Percentiles rank a stretch among this genome's conserved stretches.
These are phyloP conservation scores for Marisa cornuarietis DNA, from an alignment of 1,140 invertebrate species.

Conservation along the genomic window DNA sequence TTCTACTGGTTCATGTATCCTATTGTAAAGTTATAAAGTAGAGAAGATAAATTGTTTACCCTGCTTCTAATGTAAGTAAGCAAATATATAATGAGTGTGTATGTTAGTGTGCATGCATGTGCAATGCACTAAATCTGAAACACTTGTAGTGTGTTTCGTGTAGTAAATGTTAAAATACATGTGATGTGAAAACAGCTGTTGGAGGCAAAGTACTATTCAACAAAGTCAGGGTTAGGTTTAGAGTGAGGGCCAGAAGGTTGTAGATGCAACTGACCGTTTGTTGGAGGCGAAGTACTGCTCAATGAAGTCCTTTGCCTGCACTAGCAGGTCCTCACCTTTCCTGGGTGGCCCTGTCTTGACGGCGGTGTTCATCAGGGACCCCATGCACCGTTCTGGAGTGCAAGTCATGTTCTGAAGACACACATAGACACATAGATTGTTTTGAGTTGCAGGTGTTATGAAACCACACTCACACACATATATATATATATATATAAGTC, in stretches of 20 bases:
- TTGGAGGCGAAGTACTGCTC: slow-evolving; percentile 57
- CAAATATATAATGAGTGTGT: neutral
- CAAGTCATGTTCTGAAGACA: slow-evolving; percentile 44
- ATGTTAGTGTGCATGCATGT: neutral
- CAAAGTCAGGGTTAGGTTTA: too few relatives aligned
- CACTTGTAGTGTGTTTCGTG: too few relatives aligned
- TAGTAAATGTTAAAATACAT: too few relatives aligned
- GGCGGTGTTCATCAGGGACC: slow-evolving; percentile 47
- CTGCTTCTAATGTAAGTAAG: neutral
- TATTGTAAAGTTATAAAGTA: too few relatives aligned
- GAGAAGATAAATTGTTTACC: too few relatives aligned
- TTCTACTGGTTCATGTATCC: too few relatives aligned
- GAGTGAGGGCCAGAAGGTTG: neutral
- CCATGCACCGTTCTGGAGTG: slow-evolving; percentile 41
- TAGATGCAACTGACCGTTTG: slow-evolving; percentile 45
- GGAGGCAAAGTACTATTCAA: too few relatives aligned
- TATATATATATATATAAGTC: neutral
- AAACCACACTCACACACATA: neutral
- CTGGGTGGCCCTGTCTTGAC: slow-evolving; percentile 29
- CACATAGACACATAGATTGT: neutral
- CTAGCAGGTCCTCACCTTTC: slow-evolving; percentile 40
- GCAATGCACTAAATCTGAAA: neutral
- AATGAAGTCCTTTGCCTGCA: slow-evolving; percentile 56
- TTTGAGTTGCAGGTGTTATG: neutral
- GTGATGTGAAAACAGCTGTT: too few relatives aligned